These are phyloP conservation scores for Argynnis bischoffii DNA, from an alignment of 2,888 invertebrate species.

Conservation along the genomic window DNA sequence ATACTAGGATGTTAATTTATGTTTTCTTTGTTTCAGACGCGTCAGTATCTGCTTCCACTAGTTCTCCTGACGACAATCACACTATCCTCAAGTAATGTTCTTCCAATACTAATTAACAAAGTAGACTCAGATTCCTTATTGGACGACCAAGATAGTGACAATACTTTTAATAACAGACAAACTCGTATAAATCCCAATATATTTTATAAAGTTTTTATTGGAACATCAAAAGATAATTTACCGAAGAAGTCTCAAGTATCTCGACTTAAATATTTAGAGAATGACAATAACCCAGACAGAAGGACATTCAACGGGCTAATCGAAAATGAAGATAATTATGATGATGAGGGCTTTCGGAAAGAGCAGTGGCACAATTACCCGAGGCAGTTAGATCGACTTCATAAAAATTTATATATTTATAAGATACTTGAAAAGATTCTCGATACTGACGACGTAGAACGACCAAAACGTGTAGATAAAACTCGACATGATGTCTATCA, in stretches of 20 bases:
- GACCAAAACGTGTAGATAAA: constrained; percentile 33
- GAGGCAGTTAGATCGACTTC: constrained; percentile 68
- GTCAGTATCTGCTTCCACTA: constrained; percentile 58
- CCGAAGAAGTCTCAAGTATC: constrained; percentile 49
- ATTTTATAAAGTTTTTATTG: constrained; percentile 55
- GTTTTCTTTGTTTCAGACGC: constrained; percentile 68
- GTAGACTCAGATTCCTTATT: constrained; percentile 52
- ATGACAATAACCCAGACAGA: constrained; percentile 47
- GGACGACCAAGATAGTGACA: constrained; percentile 63
- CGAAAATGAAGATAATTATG: constrained; percentile 40
- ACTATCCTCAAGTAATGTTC: constrained; percentile 68
- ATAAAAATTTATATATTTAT: constrained; percentile 39
- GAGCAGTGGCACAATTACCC: constrained; percentile 76
- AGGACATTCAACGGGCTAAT: constrained; percentile 50
- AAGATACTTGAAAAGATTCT: constrained; percentile 32
- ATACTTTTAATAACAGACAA: constrained; percentile 63
- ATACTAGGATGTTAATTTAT: neutral
- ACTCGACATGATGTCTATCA: constrained; percentile 44
- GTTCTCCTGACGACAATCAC: constrained; percentile 65
- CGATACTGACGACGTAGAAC: constrained; percentile 33
- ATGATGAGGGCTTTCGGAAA: constrained; percentile 64
- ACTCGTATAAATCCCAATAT: constrained; percentile 53
- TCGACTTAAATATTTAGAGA: constrained; percentile 42
- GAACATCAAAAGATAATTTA: constrained; percentile 41
- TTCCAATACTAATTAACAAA: constrained; percentile 59